Conservation (phyloP, 2,888 invertebrate species). For the Cataglyphis cursor region DNA sequence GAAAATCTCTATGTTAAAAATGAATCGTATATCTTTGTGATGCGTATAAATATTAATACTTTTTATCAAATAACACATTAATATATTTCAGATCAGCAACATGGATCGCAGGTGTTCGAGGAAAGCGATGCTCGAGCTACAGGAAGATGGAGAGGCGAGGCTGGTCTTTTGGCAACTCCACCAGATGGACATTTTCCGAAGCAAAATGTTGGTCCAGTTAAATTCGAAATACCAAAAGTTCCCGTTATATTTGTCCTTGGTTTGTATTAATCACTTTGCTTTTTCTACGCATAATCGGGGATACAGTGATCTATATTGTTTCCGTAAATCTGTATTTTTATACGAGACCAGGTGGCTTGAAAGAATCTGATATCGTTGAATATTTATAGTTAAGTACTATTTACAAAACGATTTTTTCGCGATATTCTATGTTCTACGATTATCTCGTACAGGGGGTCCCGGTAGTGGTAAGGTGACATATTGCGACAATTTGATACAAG, state of each 20-base stretch:
- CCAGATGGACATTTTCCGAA: constrained; percentile 92
- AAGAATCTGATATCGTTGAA: background rate
- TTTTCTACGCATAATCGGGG: background rate
- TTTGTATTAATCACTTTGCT: constrained; percentile 84
- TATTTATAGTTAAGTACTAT: constrained; percentile 2
- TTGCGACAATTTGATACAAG: constrained; percentile 96
- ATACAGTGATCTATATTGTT: background rate
- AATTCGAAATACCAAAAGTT: constrained; percentile 94
- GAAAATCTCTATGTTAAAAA: background rate
- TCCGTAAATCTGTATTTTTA: background rate
- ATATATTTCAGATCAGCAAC: constrained; percentile 90
- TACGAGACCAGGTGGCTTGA: background rate
- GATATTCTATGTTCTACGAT: background rate
- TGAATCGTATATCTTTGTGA: background rate
- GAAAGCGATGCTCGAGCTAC: constrained; percentile 86
- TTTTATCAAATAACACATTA: constrained; percentile 48
- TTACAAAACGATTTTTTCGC: background rate
- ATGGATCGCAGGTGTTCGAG: constrained; percentile 90
- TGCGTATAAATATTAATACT: background rate
- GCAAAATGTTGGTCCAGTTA: constrained; percentile 93
- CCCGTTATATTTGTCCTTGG: constrained; percentile 96
- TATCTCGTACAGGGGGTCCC: constrained; percentile 92
- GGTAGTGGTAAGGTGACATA: constrained; percentile 99
- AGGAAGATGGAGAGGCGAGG: constrained; percentile 87
- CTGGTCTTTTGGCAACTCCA: constrained; percentile 88